A percentile compares a stretch with the other conserved stretches of the same genome.
Conservation (phyloP, 2,888 invertebrate genomes). For the Agrilus mali region DNA sequence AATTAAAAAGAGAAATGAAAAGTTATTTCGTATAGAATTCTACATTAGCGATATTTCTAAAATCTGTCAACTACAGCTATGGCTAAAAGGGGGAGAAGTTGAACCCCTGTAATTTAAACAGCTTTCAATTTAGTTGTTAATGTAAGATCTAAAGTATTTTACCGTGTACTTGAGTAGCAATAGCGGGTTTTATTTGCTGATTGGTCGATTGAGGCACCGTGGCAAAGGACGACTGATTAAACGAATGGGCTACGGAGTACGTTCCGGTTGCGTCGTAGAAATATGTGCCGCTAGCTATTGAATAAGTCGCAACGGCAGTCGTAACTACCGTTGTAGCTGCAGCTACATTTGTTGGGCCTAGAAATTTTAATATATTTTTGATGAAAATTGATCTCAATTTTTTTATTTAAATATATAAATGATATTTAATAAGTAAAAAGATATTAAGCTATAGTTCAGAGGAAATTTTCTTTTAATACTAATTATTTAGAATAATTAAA, state of each 20-base stretch:
- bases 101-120: too few relatives aligned
- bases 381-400: neutral
- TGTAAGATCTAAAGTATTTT: slow-evolving; percentile 7
- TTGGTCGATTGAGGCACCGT: slow-evolving; percentile 22
- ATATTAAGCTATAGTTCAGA: slow-evolving; percentile 1
- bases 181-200: slow-evolving; percentile 23
- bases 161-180: slow-evolving; percentile 27
- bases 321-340: slow-evolving; percentile 21
- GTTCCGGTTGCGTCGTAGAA: slow-evolving; percentile 29
- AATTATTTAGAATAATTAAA: too few relatives aligned
- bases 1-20: too few relatives aligned
- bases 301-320: slow-evolving; percentile 27
- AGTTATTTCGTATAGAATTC: too few relatives aligned
- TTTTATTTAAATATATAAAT: too few relatives aligned
- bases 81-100: too few relatives aligned
- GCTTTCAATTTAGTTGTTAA: too few relatives aligned
- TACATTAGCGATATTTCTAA: too few relatives aligned
- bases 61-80: too few relatives aligned
- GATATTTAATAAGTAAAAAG: too few relatives aligned
- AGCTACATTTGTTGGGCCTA: slow-evolving; percentile 22
- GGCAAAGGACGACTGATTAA: slow-evolving; percentile 25
- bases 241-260: slow-evolving; percentile 26
- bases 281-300: slow-evolving; percentile 27
- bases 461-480: too few relatives aligned
- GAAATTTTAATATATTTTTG: slow-evolving; percentile 2